Evolutionary conservation across 2,113 vertebrate genomes (phyloP).

Genomic region (Excalfactoria chinensis): DNA sequence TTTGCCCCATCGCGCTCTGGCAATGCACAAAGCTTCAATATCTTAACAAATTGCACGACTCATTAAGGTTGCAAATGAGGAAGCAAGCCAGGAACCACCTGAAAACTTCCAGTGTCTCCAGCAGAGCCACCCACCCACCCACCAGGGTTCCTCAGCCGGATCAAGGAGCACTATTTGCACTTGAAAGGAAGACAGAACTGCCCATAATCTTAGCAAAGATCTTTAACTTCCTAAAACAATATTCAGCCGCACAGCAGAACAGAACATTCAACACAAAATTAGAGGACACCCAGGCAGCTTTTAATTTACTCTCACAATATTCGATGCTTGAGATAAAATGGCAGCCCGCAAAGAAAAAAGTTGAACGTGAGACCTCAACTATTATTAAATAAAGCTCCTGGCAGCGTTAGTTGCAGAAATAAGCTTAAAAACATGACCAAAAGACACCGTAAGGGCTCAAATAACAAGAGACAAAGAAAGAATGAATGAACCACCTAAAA

Average conservation of each 20-base stretch:
- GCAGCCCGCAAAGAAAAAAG: constrained; percentile 53
- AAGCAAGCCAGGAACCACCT: background rate
- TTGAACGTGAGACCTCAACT: constrained; percentile 37
- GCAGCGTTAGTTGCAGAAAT: constrained; percentile 55
- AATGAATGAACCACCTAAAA: constrained; percentile 73
- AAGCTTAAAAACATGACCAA: constrained; percentile 67
- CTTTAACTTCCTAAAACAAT: background rate
- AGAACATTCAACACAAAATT: constrained; percentile 35
- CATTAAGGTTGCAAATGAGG: fast-evolving
- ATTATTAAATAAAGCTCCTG: constrained; percentile 66
- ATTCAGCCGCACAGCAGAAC: background rate
- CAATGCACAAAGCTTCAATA: fast-evolving
- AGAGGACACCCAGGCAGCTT: constrained; percentile 1
- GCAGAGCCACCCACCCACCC: background rate
- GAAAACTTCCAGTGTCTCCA: background rate
- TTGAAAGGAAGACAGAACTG: constrained; percentile 24
- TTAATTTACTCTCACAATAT: constrained; percentile 58
- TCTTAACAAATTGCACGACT: background rate
- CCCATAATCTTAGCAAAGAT: background rate
- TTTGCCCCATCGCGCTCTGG: background rate
- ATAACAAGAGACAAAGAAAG: constrained; percentile 64
- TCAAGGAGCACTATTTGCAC: background rate
- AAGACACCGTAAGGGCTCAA: constrained; percentile 53
- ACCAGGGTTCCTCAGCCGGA: background rate
- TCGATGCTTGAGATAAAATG: constrained; percentile 65